phyloP scores from a whole-genome alignment of 37 sponge, comb jelly and placozoan genomes.

The Beroe ovata region DNA sequence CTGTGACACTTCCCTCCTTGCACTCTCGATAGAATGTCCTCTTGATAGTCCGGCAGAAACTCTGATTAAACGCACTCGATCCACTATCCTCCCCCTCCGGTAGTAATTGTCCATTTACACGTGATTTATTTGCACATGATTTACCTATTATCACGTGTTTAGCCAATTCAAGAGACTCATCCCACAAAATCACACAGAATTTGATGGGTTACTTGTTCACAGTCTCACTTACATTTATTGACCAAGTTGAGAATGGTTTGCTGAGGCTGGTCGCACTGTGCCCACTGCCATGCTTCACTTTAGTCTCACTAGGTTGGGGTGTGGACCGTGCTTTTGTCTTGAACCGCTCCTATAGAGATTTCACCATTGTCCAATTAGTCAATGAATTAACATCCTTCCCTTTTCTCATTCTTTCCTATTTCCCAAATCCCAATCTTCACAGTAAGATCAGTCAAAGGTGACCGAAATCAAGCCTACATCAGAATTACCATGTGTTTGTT shows the following conservation, averaged over 20 bases:
- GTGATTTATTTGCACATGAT: too few species aligned
- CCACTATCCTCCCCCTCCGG: not conserved
- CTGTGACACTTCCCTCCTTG: not conserved
- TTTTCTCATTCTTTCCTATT: too few species aligned
- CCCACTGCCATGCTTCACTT: conserved; percentile 29
- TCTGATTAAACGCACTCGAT: conserved; percentile 1
- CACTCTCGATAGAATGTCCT: not conserved
- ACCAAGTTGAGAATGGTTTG: conserved; percentile 47
- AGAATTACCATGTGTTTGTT: conserved; percentile 14
- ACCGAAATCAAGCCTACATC: too few species aligned
- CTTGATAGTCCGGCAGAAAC: conserved; percentile 38
- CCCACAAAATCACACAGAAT: too few species aligned
- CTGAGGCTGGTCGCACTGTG: conserved; percentile 9
- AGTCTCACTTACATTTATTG: conserved; percentile 28
- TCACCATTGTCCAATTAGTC: too few species aligned
- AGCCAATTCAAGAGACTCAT: too few species aligned
- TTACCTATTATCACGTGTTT: too few species aligned
- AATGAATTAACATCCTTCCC: too few species aligned
- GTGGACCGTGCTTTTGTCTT: not conserved
- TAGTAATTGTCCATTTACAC: too few species aligned
- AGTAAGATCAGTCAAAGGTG: too few species aligned
- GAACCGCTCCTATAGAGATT: not conserved
- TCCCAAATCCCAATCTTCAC: too few species aligned
- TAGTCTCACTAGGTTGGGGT: not conserved
- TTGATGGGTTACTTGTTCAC: too few species aligned